Percentiles rank a stretch among this genome's conserved stretches.
phyloP scores from a whole-genome alignment of 2,888 invertebrate genomes.

The Eristalis arbustorum region DNA sequence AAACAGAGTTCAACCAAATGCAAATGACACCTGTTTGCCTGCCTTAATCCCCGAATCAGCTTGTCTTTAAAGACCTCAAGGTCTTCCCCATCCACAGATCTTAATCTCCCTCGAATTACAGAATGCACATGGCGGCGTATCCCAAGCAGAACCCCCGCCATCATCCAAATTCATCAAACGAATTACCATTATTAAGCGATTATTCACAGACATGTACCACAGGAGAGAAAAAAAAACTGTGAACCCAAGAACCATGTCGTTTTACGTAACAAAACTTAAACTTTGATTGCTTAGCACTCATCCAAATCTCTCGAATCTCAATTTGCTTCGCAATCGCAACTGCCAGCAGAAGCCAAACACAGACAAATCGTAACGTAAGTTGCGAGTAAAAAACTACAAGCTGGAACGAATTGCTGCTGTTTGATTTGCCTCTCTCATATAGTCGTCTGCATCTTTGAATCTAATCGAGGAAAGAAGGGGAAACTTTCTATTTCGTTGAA shows the following conservation, averaged over 20 bases:
- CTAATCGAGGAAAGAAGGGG: neutral
- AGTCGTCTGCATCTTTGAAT: conserved; percentile 8
- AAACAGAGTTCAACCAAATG: too few relatives aligned
- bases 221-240: neutral
- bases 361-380: neutral
- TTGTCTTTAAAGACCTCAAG: too few relatives aligned
- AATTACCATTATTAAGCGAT: neutral
- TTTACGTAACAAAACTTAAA: neutral
- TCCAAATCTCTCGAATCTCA: neutral
- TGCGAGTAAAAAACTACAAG: conserved; percentile 28
- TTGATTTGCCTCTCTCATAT: conserved; percentile 15
- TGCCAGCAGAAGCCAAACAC: too few relatives aligned
- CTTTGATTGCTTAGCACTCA: neutral
- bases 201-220: neutral
- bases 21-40: too few relatives aligned
- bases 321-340: too few relatives aligned
- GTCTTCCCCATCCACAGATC: too few relatives aligned
- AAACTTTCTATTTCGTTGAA: conserved; percentile 70
- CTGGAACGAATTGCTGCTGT: conserved; percentile 48
- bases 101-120: too few relatives aligned
- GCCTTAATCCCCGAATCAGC: too few relatives aligned
- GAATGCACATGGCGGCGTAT: too few relatives aligned
- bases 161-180: neutral
- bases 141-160: too few relatives aligned
- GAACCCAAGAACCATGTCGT: neutral